These are phyloP conservation scores for Apotomis betuletana DNA, from an alignment of 2,888 invertebrate species.

Conservation along the genomic window DNA sequence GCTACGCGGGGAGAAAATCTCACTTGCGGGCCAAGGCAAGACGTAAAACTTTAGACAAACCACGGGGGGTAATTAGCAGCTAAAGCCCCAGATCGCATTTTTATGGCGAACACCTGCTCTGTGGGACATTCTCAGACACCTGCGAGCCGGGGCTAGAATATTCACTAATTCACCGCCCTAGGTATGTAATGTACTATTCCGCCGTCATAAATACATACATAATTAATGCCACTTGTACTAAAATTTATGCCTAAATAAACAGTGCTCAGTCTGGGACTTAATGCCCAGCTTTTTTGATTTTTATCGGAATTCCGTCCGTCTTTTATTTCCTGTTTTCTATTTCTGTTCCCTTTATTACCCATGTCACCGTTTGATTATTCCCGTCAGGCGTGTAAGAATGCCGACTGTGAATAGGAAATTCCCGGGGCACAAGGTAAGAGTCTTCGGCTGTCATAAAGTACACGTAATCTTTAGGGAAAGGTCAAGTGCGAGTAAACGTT, in stretches of 20 bases:
- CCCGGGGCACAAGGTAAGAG: constrained; percentile 23
- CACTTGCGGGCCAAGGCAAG: too few relatives aligned
- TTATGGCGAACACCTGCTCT: too few relatives aligned
- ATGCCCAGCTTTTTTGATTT: background rate
- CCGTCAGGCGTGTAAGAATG: constrained; percentile 27
- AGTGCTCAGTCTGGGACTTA: background rate
- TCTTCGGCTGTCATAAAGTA: constrained; percentile 30
- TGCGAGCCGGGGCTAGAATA: too few relatives aligned
- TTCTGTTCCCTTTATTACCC: constrained; percentile 22
- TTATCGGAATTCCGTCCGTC: background rate
- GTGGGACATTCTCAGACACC: too few relatives aligned
- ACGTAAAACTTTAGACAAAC: too few relatives aligned
- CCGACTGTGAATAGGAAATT: constrained; percentile 23
- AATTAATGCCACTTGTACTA: background rate
- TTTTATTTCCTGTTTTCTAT: background rate
- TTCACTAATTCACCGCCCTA: too few relatives aligned
- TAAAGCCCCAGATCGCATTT: too few relatives aligned
- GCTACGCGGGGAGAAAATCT: too few relatives aligned
- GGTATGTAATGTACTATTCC: too few relatives aligned
- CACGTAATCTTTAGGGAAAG: constrained; percentile 23
- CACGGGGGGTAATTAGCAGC: too few relatives aligned
- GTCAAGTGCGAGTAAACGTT: constrained; percentile 11
- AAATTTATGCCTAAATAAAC: background rate
- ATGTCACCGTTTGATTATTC: constrained; percentile 31
- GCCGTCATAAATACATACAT: too few relatives aligned